These are phyloP conservation scores for Orchestia grillus DNA, from an alignment of 1,140 invertebrate genomes.

Conservation along the genomic window DNA sequence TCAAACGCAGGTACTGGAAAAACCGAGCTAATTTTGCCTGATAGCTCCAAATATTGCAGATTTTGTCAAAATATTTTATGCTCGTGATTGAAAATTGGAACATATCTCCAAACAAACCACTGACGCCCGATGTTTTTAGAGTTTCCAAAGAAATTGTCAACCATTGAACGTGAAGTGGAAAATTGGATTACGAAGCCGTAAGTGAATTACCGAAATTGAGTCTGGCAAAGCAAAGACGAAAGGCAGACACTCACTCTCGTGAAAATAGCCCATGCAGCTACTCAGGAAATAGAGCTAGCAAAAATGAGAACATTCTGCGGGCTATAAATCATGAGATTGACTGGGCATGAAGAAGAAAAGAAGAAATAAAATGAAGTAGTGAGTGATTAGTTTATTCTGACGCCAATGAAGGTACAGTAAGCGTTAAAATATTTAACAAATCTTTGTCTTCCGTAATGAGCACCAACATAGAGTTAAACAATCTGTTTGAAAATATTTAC, in stretches of 20 bases:
- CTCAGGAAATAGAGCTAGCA: background rate
- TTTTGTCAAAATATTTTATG: background rate
- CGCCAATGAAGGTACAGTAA: too few relatives aligned
- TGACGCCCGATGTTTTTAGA: background rate
- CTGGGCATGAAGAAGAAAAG: background rate
- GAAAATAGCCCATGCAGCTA: background rate
- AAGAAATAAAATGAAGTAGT: background rate
- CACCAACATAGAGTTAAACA: too few relatives aligned
- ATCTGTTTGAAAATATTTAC: too few relatives aligned
- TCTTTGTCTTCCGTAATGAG: too few relatives aligned
- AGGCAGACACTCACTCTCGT: background rate
- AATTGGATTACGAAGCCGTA: slow-evolving; percentile 30
- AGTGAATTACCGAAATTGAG: slow-evolving; percentile 35
- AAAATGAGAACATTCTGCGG: background rate
- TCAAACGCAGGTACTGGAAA: background rate
- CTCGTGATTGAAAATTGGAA: background rate
- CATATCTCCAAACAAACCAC: background rate
- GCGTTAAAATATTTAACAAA: too few relatives aligned
- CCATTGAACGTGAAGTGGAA: slow-evolving; percentile 18
- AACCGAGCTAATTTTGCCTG: background rate
- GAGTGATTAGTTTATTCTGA: too few relatives aligned
- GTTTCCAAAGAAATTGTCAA: slow-evolving; percentile 5
- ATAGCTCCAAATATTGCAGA: background rate
- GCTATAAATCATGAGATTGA: background rate
- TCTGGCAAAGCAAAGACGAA: slow-evolving; percentile 18